These are phyloP conservation scores for Trachemys scripta DNA, from an alignment of 2,113 vertebrate species.

Conservation along the genomic window DNA sequence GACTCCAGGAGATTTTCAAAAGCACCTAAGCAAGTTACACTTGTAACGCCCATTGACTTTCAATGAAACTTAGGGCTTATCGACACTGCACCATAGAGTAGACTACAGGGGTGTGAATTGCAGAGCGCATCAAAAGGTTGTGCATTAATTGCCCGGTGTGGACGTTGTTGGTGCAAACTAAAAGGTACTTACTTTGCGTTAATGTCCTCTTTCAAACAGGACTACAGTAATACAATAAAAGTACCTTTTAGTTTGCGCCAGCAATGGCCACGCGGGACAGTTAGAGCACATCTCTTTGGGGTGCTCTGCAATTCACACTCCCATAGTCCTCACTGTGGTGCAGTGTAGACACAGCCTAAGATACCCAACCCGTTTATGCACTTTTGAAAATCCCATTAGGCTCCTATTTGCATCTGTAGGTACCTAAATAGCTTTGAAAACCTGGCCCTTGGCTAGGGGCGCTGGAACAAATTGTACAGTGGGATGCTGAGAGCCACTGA, in stretches of 20 bases:
- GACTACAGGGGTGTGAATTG: not conserved
- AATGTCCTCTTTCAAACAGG: not conserved
- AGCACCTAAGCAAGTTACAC: rapidly evolving
- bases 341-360: not conserved
- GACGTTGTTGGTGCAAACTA: not conserved
- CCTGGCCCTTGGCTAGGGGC: too few species aligned
- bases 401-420: not conserved
- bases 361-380: not conserved
- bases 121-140: not conserved
- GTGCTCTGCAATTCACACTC: not conserved
- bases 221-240: not conserved
- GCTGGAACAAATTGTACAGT: too few species aligned
- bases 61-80: not conserved
- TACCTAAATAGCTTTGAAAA: not conserved
- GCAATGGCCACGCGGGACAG: not conserved
- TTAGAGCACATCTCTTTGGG: not conserved
- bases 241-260: not conserved
- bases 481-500: too few species aligned
- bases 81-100: not conserved
- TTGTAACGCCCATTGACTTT: rapidly evolving
- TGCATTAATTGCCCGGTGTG: not conserved
- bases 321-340: not conserved
- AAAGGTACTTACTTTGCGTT: not conserved
- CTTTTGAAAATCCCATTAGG: not conserved
- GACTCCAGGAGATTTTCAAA: not conserved